Conservation (phyloP, 2,888 invertebrate genomes). For the Amphimallon solstitiale region DNA sequence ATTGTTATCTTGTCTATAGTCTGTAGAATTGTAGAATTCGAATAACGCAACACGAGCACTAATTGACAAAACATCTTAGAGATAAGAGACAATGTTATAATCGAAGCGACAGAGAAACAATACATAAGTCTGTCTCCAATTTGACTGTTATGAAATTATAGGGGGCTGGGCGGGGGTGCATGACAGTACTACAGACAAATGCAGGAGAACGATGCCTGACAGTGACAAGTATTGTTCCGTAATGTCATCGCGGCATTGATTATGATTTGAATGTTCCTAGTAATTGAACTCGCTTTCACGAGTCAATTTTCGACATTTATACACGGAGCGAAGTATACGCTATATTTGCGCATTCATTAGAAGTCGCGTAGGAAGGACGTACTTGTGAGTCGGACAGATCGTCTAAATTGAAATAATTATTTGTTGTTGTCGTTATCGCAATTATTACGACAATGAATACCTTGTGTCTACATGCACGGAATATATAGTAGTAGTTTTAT, state of each 20-base stretch:
- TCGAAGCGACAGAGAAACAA: conserved; percentile 39
- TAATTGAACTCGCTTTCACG: conserved; percentile 50
- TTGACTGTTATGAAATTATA: conserved; percentile 55
- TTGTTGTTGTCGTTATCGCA: conserved; percentile 13
- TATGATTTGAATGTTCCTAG: conserved; percentile 55
- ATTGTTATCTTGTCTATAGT: no score
- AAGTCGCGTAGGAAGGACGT: conserved; percentile 20
- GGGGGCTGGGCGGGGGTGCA: no score
- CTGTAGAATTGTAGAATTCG: no score
- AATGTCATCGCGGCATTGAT: conserved; percentile 53
- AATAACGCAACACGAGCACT: no score
- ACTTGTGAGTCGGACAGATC: background rate
- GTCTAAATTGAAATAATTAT: conserved; percentile 30
- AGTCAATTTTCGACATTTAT: conserved; percentile 47
- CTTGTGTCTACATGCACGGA: no score
- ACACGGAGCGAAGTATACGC: background rate
- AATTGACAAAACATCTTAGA: no score
- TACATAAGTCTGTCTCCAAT: conserved; percentile 51
- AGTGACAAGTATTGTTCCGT: conserved; percentile 56
- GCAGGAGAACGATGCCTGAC: conserved; percentile 52
- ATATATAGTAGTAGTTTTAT: no score
- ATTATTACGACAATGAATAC: no score
- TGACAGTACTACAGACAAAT: no score
- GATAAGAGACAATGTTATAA: conserved; percentile 7
- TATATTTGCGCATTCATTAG: conserved; percentile 14